Evolutionary conservation across 35 echinoderm and acorn worm genomes (phyloP).

Genomic region (Apostichopus californicus): DNA sequence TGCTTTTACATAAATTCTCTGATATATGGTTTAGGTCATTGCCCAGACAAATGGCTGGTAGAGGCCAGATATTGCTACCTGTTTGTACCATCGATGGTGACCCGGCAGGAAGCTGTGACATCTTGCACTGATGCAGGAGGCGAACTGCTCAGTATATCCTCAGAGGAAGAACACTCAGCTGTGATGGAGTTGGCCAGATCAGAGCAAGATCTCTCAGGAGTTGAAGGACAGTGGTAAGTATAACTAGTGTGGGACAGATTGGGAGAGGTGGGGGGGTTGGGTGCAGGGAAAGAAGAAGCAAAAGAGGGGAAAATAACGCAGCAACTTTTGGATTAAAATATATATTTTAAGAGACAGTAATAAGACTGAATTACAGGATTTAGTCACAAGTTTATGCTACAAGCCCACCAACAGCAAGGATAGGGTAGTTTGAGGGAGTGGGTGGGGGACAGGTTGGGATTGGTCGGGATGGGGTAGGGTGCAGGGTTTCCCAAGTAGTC

Average conservation of each 20-base stretch:
- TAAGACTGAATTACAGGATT: no score
- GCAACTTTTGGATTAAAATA: no score
- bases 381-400: no score
- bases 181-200: not conserved
- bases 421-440: no score
- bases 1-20: no score
- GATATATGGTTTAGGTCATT: not conserved
- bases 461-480: no score
- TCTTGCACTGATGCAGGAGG: slow-evolving; percentile 1
- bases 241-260: not conserved
- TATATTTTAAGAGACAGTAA: no score
- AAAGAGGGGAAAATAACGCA: no score
- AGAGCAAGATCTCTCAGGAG: not conserved
- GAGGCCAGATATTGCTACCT: slow-evolving; percentile 4
- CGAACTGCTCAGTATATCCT: not conserved
- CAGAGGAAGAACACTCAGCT: slow-evolving; percentile 5
- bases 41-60: not conserved
- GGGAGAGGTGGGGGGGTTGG: not conserved
- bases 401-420: no score
- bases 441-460: no score
- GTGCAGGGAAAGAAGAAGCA: not conserved
- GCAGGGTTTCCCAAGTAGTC: no score
- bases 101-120: not conserved
- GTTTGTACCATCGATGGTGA: not conserved
- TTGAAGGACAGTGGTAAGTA: slow-evolving; percentile 8